A percentile compares a stretch with the other conserved stretches of the same genome.
phyloP scores from a whole-genome alignment of 2,797 vertebrate genomes.

The Characodon lateralis region DNA sequence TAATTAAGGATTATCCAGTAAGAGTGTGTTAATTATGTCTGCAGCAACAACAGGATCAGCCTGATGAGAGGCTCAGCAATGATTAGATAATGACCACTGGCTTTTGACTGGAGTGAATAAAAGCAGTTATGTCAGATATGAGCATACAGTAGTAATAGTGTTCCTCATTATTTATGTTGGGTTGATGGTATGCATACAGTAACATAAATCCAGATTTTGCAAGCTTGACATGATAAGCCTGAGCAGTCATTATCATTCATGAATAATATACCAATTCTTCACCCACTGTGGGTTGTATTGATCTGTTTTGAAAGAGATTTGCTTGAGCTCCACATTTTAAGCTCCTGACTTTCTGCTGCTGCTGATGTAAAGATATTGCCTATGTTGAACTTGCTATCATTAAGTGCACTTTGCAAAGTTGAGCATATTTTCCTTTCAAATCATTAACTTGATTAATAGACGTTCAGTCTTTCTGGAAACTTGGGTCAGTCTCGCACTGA shows the following conservation, averaged over 20 bases:
- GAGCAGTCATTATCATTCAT: constrained; percentile 41
- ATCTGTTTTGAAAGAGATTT: constrained; percentile 44
- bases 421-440: constrained; percentile 9
- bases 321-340: constrained; percentile 40
- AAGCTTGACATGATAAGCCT: constrained; percentile 28
- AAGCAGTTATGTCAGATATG: constrained; percentile 30
- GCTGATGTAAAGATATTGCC: constrained; percentile 27
- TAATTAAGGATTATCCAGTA: constrained; percentile 72
- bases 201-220: constrained; percentile 38
- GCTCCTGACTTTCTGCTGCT: constrained; percentile 20
- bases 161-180: constrained; percentile 34
- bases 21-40: constrained; percentile 67
- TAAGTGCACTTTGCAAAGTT: constrained; percentile 13
- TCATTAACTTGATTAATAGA: constrained; percentile 29
- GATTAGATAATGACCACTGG: constrained; percentile 53
- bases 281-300: constrained; percentile 39
- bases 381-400: constrained; percentile 15
- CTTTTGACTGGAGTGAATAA: constrained; percentile 17
- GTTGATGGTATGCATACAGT: constrained; percentile 31
- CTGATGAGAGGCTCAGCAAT: constrained; percentile 43
- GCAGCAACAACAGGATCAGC: constrained; percentile 55
- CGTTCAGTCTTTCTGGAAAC: constrained; percentile 19
- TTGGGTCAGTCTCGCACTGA: constrained; percentile 13
- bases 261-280: constrained; percentile 42
- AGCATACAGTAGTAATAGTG: neutral